Evolutionary conservation across 2,113 vertebrate genomes (phyloP).

Genomic region (Limnothrissa miodon): DNA sequence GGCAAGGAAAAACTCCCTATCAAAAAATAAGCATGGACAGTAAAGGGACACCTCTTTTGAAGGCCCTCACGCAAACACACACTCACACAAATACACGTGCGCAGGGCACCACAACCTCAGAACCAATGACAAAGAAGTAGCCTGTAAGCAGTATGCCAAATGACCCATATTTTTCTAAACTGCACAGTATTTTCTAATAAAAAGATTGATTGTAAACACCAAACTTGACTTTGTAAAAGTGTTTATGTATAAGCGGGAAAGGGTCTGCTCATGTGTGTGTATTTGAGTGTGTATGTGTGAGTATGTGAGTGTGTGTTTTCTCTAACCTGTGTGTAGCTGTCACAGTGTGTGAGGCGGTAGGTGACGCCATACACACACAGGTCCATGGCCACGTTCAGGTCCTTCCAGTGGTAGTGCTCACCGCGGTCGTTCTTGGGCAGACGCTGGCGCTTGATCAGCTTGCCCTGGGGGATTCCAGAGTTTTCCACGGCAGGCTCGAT

Average conservation of each 20-base stretch:
- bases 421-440: conserved; percentile 81
- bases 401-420: conserved; percentile 87
- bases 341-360: conserved; percentile 82
- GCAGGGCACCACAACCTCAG: not conserved
- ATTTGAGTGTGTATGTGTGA: not conserved
- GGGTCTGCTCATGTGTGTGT: too few relatives aligned
- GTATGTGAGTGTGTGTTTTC: not conserved
- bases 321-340: conserved; percentile 73
- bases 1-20: too few relatives aligned
- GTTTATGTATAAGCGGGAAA: not conserved
- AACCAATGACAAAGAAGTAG: not conserved
- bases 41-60: too few relatives aligned
- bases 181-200: too few relatives aligned
- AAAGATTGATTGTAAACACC: not conserved
- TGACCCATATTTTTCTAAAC: too few relatives aligned
- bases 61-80: not conserved
- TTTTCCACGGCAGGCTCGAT: conserved; percentile 84
- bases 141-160: not conserved
- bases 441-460: conserved; percentile 82
- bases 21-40: not conserved
- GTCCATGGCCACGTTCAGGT: conserved; percentile 84
- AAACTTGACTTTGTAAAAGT: not conserved
- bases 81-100: not conserved
- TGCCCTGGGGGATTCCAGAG: conserved; percentile 87
- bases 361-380: conserved; percentile 80